Base-by-base conservation (phyloP, 23 tunicate genomes). In the Phallusia fumigata region DNA sequence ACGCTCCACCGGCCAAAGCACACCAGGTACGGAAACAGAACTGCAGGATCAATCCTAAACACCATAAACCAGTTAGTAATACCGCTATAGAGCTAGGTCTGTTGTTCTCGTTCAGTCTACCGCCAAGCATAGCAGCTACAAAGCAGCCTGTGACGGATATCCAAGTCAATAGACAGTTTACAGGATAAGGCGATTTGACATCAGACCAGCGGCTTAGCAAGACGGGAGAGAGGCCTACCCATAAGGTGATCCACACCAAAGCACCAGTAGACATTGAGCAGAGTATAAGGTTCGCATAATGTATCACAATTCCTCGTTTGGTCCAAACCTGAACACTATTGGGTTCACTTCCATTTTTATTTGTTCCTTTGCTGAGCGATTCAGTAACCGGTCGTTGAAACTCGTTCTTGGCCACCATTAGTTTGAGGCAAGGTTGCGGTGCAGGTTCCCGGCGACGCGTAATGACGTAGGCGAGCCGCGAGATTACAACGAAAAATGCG, bases 141-240 rank as follows among this genome's bases (percentile, higher is more conserved):
- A 44, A 33, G 58, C 81, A 77, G 19, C 81, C 81, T 3, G 34
- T 1, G 40, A 58, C 40, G 33, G 40, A 77, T 30, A 34, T 36
- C 81, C 81, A 77, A 22, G 81, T 58, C 47, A 77, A 44, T 16
- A 36, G 53, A 10, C 53, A 77, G 53, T 44, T 44, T 19, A 44
- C 53, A 30, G 53, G 53, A 32, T 32, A 77, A 28, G 81, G 81
- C 6, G 28, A 32, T 11, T 44, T 35, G 21, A 35, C 28, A 8
- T 44, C 81, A 36, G 53, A 77, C 81, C 81, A 77, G 8, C 81
- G 36, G 58, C 47, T 77, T 16, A 77, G 53, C 31, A 32, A 58
- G 1, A n/a, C 81, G 35, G 81, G 81, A 0, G 81, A 36, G 28
- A 44, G 53, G 28, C 47, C 81, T 2, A 77, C 53, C 53, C 53